Evolutionary conservation across 1,140 invertebrate species (phyloP), one percentile per base, ranked within the genome.

Genomic region (Dendrolimus kikuchii): DNA sequence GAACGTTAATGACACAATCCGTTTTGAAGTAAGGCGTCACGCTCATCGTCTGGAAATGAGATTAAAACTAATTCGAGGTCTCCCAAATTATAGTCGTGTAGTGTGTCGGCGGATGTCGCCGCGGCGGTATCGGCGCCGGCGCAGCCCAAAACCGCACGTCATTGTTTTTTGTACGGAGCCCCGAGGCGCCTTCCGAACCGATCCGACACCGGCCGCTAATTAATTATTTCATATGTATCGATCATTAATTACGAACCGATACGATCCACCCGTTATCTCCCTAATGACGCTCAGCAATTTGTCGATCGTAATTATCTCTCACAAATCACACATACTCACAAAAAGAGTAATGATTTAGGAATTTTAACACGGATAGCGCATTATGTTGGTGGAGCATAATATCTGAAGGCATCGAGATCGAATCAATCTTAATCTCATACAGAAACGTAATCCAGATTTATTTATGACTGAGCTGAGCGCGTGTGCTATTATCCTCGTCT

Each of bases 381-480:
- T 85, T 82, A 83, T 76, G 71, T 71, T 57, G 64, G 56, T 66
- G 64, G 69, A 66, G 64, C 72, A 80, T 83, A 81, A 83, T 77
- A 83, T 72, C 78, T 78, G 77, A 82, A 80, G 80, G 77, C 77
- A 82, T 83, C 76, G 81, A 69, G 77, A 79, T 79, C 79, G 77
- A 86, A 86, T 86, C 83, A 86, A 86, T 86, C 81, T 86, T 86
- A 86, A 86, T 86, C 83, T 86, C 59, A 71, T 84, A 86, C 79
- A 74, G 77, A 82, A 82, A 86, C 71, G 77, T 84, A 86, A 84
- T 86, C 83, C 83, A 84, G 83, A 86, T 86, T 78, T 86, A 86
- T 86, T 86, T 86, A 86, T 83, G 83, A 86, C 71, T 68, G 75
- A 75, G 74, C 46, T 68, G 74, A 68, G 74, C 77, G 82, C 78